Base-by-base conservation (phyloP, 2,888 invertebrate species). In the Carabus problematicus region DNA sequence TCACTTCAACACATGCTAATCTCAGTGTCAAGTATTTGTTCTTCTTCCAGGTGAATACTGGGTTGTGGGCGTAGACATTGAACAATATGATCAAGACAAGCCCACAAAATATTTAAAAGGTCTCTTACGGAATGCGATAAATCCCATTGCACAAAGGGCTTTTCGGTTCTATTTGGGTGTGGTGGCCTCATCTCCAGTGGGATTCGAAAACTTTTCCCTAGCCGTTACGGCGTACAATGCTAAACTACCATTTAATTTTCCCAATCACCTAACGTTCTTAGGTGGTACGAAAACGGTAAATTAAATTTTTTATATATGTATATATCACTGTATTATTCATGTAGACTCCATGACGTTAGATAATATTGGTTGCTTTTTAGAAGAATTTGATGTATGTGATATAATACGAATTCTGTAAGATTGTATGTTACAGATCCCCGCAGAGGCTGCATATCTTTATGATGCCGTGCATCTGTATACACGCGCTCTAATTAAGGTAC, bases 401-500 rank as follows among this genome's bases (percentile, higher is more conserved):
- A 29, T 29, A 29, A 29, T 29, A 29, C 7, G 14, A 45, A 45
- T 45, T 7, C 45, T 4, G 45, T 45, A 7, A 12, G 7, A 45
- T 45, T 45, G 39, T 73, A 14, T 73, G 73, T 75, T 75, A 70
- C 79, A 94, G 93, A 93, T 94, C 77, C 89, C 91, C 72, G 91
- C 92, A 64, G 93, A 93, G 80, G 96, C 96, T 12, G 95, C 94
- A 42, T 95, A 96, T 86, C 87, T 95, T 19, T 97, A 97, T 81
- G 97, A 97, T 80, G 94, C 98, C 0, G 94, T 98, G 58, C 91
- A 93, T 86, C 87, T 97, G 72, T 98, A 98, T 81, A 93, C 95
- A 9, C 86, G 88, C 70, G 95, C 95, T 1, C 83, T 97, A 73
- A 84, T 91, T 40, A 86, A 88, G 72, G 88, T 91, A 0, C 81